These are phyloP conservation scores for Ceratothoa steindachneri DNA, from an alignment of 2,888 invertebrate genomes.

Conservation along the genomic window DNA sequence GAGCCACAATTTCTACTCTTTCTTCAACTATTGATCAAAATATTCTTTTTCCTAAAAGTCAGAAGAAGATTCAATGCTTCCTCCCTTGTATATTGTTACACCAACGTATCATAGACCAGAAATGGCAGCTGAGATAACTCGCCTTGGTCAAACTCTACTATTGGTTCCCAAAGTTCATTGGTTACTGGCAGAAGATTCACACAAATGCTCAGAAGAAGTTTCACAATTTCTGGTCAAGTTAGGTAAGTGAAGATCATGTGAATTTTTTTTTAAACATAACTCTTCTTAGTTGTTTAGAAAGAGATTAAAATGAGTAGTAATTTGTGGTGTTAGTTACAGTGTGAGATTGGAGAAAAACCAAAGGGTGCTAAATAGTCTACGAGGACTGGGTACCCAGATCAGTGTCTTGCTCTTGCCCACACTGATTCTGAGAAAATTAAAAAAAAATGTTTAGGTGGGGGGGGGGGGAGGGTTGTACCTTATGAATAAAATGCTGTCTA, in stretches of 20 bases:
- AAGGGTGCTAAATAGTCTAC: no score
- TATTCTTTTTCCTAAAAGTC: no score
- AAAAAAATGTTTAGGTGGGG: no score
- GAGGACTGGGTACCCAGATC: no score
- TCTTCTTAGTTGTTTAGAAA: neutral
- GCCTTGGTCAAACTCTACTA: conserved; percentile 47
- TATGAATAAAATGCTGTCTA: no score
- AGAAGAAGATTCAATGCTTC: conserved; percentile 22
- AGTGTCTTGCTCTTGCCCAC: no score
- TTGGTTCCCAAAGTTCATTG: conserved; percentile 43
- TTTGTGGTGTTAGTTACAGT: neutral
- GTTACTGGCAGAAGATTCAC: conserved; percentile 47
- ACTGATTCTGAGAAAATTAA: no score
- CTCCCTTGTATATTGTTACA: conserved; percentile 39
- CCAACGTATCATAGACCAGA: conserved; percentile 45
- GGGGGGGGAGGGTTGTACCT: no score
- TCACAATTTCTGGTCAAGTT: conserved; percentile 29
- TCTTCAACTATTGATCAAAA: no score
- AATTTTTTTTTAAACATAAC: neutral
- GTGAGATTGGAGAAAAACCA: no score
- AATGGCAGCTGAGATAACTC: conserved; percentile 47
- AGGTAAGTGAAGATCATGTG: conserved; percentile 20
- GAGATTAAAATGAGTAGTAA: neutral
- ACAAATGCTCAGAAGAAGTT: conserved; percentile 33
- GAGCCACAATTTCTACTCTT: no score